Base-by-base conservation (phyloP, 2,888 invertebrate genomes). In the Holacanthella duospinosa region DNA sequence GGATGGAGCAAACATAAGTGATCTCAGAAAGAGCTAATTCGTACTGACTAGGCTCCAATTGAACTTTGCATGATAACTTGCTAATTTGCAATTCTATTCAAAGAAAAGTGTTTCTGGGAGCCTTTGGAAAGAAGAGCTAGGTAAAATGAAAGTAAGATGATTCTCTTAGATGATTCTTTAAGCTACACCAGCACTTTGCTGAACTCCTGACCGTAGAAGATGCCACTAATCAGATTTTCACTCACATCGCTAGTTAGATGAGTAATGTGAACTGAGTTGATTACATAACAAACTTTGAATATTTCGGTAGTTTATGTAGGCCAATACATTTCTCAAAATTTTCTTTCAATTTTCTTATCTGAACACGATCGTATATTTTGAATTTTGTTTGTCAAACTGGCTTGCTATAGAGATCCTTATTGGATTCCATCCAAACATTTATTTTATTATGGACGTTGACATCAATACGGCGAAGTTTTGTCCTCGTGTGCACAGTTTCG, bases 21-120 rank as follows among this genome's bases (percentile, higher is more conserved):
- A 55, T 4, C 27, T 55, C 56, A 26, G 56, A 6, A 6, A 55
- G 29, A 55, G 56, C 56, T 6, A 55, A 25, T 24, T 55, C 56
- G 27, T 27, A 55, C 27, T 55, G 26, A 3, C 6, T 28, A 6
- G 26, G 6, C 16, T 27, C 6, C 6, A 6, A 25, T 9, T 12
- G 9, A 26, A 55, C 6, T n/a, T 6, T 12, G 27, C 27, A 28
- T 25, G 56, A n/a, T 6, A 55, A 24, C 27, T 55, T 6, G 56
- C 4, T 9, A 55, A 6, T 28, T 26, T 9, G 27, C 12, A 6
- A 55, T 26, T 55, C 19, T 27, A 24, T 55, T 55, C 4, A 3
- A 9, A n/a, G 56, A 24, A 55, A 55, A 55, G 4, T 55, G n/a
- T 25, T n/a, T 6, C 19, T 4, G 6, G 12, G 56, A 6, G 27